Evolutionary conservation across 2,797 vertebrate species (phyloP).

Genomic region (Pteronotus mesoamericanus): DNA sequence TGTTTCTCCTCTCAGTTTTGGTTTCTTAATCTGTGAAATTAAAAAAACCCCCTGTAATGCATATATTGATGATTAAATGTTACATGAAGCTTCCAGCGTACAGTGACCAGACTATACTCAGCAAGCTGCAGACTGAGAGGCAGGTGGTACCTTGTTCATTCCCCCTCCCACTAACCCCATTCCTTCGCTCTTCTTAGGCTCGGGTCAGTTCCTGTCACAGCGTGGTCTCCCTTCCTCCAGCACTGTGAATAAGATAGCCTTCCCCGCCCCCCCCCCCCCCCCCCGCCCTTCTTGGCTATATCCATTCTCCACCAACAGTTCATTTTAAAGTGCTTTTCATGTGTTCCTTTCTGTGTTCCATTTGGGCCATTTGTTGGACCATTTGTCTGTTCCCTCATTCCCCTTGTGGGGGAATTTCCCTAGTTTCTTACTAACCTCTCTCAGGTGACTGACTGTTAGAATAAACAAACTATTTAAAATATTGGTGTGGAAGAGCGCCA

Average conservation of each 20-base stretch:
- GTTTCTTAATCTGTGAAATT: background rate
- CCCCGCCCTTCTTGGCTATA: background rate
- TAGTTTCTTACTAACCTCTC: background rate
- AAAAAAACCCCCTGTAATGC: background rate
- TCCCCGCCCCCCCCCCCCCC: too few relatives aligned
- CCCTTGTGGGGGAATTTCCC: background rate
- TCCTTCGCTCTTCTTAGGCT: background rate
- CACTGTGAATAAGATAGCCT: background rate
- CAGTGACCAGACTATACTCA: background rate
- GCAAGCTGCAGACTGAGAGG: background rate
- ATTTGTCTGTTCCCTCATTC: background rate
- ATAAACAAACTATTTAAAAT: background rate
- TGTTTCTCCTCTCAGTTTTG: background rate
- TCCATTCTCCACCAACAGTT: background rate
- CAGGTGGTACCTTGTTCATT: background rate
- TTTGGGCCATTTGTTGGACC: background rate
- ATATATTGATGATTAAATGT: background rate
- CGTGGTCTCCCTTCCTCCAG: background rate
- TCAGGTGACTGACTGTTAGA: background rate
- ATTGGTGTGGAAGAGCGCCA: background rate
- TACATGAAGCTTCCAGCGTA: background rate
- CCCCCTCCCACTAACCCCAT: background rate
- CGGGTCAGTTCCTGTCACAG: background rate
- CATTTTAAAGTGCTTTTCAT: background rate
- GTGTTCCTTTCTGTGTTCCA: background rate